These are phyloP conservation scores for Steromphala cineraria DNA, from an alignment of 2,888 invertebrate species.

Conservation along the genomic window DNA sequence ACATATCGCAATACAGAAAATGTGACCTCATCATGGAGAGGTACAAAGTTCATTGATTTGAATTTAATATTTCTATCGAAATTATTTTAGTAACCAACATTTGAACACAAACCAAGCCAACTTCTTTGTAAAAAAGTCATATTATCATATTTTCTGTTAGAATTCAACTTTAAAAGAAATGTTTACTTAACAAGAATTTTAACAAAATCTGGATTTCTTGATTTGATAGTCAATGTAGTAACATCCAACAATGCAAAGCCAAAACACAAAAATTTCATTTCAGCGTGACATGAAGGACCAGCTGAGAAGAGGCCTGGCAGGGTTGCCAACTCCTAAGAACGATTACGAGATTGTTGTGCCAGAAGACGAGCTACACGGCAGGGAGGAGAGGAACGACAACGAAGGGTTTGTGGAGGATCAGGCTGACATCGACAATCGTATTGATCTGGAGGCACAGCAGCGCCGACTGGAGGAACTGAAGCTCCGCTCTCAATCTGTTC, in stretches of 20 bases:
- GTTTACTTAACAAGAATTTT: no score
- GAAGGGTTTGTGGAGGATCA: slow-evolving; percentile 81
- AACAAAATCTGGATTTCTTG: no score
- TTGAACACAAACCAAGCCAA: no score
- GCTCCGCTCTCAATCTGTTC: slow-evolving; percentile 89
- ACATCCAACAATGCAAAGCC: neutral
- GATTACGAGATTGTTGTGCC: slow-evolving; percentile 99
- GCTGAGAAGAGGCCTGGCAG: slow-evolving; percentile 83
- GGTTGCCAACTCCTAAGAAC: slow-evolving; percentile 93
- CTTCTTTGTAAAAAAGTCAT: no score
- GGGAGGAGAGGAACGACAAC: slow-evolving; percentile 74
- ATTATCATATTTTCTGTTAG: no score
- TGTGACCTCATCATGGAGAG: no score
- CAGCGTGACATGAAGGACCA: slow-evolving; percentile 59
- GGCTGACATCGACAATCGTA: slow-evolving; percentile 82
- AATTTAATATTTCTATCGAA: no score
- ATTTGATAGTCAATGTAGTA: no score
- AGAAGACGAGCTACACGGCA: slow-evolving; percentile 81
- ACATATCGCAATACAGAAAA: no score
- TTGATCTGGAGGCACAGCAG: slow-evolving; percentile 52
- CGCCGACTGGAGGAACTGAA: slow-evolving; percentile 79
- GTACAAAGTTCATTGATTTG: no score
- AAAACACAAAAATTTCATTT: neutral
- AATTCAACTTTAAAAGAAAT: no score
- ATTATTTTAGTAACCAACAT: no score